A percentile compares a stretch with the other conserved stretches of the same genome.
phyloP scores from a whole-genome alignment of 2,888 invertebrate species.

The Scrobipalpa costella region DNA sequence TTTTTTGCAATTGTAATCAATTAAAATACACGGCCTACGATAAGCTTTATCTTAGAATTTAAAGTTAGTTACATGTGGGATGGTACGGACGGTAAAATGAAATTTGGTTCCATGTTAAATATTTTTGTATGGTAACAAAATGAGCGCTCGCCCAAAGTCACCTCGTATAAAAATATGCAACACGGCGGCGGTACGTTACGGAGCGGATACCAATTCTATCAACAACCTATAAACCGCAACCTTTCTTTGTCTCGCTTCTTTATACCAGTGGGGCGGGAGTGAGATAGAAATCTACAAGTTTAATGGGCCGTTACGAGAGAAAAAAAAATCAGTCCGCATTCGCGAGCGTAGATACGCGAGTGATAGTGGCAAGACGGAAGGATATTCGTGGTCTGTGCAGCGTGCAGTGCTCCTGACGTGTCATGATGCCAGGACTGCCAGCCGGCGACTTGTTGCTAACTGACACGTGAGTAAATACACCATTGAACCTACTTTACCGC shows the following conservation, averaged over 20 bases:
- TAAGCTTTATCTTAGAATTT: not conserved
- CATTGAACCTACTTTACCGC: conserved; percentile 31
- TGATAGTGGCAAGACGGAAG: conserved; percentile 77
- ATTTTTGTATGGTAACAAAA: not conserved
- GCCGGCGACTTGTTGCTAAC: conserved; percentile 57
- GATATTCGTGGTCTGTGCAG: conserved; percentile 56
- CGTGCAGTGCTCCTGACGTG: conserved; percentile 53
- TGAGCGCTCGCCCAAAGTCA: conserved; percentile 61
- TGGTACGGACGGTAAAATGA: too few species aligned
- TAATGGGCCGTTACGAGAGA: conserved; percentile 81
- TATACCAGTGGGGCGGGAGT: conserved; percentile 66
- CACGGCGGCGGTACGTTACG: conserved; percentile 76
- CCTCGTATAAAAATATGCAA: conserved; percentile 74
- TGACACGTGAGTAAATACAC: conserved; percentile 58
- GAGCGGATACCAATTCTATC: conserved; percentile 81
- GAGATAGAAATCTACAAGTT: conserved; percentile 81
- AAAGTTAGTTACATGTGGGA: not conserved
- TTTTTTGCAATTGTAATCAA: too few species aligned
- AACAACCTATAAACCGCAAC: conserved; percentile 81
- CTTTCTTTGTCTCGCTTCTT: conserved; percentile 80
- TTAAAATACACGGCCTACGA: too few species aligned
- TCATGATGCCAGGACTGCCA: conserved; percentile 29
- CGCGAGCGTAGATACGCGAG: conserved; percentile 79
- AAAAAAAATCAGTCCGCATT: conserved; percentile 80
- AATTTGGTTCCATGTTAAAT: too few species aligned